These are phyloP conservation scores for Sinocyclocheilus rhinocerous DNA, from an alignment of 2,113 vertebrate species.

Conservation along the genomic window DNA sequence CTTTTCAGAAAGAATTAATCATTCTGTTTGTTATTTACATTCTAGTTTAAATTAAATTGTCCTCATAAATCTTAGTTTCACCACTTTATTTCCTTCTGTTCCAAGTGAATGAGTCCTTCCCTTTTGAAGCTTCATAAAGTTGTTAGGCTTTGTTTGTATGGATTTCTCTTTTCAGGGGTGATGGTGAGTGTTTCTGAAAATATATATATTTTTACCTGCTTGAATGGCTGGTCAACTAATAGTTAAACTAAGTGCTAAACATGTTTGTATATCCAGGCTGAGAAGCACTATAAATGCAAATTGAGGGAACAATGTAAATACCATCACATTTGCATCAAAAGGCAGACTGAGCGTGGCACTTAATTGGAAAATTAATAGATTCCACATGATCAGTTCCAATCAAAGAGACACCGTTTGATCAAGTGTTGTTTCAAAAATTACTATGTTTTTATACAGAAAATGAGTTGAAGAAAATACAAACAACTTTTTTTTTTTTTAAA, in stretches of 20 bases:
- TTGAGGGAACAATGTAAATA: slow-evolving; percentile 64
- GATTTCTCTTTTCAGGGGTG: background rate
- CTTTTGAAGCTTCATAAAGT: slow-evolving; percentile 19
- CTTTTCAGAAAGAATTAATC: slow-evolving; percentile 69
- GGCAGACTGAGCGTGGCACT: slow-evolving; percentile 52
- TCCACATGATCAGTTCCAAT: slow-evolving; percentile 36
- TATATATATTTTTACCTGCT: slow-evolving; percentile 17
- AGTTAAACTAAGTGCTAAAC: slow-evolving; percentile 54
- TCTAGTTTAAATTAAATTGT: slow-evolving; percentile 61
- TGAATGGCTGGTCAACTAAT: slow-evolving; percentile 61
- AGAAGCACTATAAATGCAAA: slow-evolving; percentile 77
- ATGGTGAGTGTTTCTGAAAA: background rate
- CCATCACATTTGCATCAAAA: slow-evolving; percentile 63
- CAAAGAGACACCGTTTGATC: slow-evolving; percentile 7
- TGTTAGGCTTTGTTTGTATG: slow-evolving; percentile 27
- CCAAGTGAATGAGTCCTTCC: background rate
- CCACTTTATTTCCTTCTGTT: slow-evolving; percentile 47
- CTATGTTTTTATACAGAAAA: background rate
- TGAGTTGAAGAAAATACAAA: background rate
- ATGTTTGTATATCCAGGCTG: slow-evolving; percentile 62
- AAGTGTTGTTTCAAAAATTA: background rate
- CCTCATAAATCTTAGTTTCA: slow-evolving; percentile 61
- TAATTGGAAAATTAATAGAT: slow-evolving; percentile 62
- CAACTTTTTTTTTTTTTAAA: too few species aligned
- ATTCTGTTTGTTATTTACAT: slow-evolving; percentile 71